These are phyloP conservation scores for Megalonaias nervosa DNA, from an alignment of 1,140 invertebrate species.

Conservation along the genomic window DNA sequence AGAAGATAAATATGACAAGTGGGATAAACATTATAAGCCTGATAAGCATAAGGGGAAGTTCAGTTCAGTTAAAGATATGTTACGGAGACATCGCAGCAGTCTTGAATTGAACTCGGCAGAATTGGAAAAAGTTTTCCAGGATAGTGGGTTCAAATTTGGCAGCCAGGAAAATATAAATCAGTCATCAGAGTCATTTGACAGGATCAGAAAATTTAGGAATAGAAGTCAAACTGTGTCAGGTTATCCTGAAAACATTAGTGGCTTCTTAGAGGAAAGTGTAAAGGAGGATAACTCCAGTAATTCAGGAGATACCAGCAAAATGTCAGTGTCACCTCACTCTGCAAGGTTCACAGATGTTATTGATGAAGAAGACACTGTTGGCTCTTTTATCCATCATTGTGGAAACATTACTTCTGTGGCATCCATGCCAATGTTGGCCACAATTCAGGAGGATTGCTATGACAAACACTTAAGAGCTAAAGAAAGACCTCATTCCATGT, in stretches of 20 bases:
- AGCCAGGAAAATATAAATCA: constrained; percentile 35
- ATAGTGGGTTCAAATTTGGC: constrained; percentile 18
- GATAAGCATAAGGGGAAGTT: constrained; percentile 15
- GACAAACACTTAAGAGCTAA: constrained; percentile 5
- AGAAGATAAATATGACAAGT: background rate
- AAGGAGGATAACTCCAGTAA: constrained; percentile 10
- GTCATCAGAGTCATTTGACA: constrained; percentile 12
- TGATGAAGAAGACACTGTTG: constrained; percentile 27
- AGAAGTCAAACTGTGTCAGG: constrained; percentile 12
- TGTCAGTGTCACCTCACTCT: constrained; percentile 27
- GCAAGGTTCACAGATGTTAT: constrained; percentile 30
- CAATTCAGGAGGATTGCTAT: background rate
- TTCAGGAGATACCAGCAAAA: constrained; percentile 24
- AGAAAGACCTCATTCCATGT: constrained; percentile 32
- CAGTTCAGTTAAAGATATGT: constrained; percentile 27
- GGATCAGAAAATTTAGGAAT: constrained; percentile 21
- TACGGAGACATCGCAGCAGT: constrained; percentile 28
- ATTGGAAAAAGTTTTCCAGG: constrained; percentile 23
- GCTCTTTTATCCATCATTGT: constrained; percentile 9
- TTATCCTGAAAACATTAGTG: constrained; percentile 11
- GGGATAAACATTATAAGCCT: constrained; percentile 18
- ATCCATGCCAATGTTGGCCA: constrained; percentile 28
- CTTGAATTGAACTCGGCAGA: constrained; percentile 26
- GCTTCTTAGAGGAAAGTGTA: background rate
- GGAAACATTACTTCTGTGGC: constrained; percentile 31